phyloP scores from a whole-genome alignment of 2,797 vertebrate genomes.

The Sandelia bainsii region DNA sequence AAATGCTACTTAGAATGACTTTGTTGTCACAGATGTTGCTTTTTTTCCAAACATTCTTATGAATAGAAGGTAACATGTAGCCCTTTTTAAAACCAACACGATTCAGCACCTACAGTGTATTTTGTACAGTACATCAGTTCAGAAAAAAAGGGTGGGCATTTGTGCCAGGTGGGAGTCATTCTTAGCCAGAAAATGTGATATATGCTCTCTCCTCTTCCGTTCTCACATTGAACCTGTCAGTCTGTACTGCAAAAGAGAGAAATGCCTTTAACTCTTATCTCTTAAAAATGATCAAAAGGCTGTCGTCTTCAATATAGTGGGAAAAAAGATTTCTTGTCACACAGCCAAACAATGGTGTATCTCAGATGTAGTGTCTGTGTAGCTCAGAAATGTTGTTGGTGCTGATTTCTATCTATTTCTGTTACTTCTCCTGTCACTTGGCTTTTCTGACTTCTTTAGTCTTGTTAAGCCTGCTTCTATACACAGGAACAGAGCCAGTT shows the following conservation, averaged over 20 bases:
- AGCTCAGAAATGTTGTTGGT: constrained; percentile 3
- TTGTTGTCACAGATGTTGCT: constrained; percentile 36
- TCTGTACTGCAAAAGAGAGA: not conserved
- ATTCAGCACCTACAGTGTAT: constrained; percentile 18
- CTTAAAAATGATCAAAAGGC: constrained; percentile 16
- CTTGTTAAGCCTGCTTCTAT: not conserved
- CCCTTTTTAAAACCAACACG: constrained; percentile 9
- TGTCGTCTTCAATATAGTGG: not conserved
- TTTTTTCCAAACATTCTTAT: not conserved
- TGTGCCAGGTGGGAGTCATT: constrained; percentile 32
- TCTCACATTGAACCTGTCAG: constrained; percentile 5
- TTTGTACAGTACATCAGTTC: constrained; percentile 21
- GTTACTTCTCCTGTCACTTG: not conserved
- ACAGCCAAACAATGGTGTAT: constrained; percentile 8
- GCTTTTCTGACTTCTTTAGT: not conserved
- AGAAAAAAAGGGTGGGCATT: constrained; percentile 24
- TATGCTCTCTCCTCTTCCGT: not conserved
- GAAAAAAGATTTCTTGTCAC: constrained; percentile 6
- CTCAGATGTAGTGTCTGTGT: not conserved
- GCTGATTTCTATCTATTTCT: constrained; percentile 8
- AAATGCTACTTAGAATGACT: constrained; percentile 40
- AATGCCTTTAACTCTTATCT: constrained; percentile 5
- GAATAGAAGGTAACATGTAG: constrained; percentile 31
- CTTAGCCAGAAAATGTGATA: constrained; percentile 19
- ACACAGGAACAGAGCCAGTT: not conserved